phyloP scores from a whole-genome alignment of 2,888 invertebrate species.

The Epistrophe eligans region DNA sequence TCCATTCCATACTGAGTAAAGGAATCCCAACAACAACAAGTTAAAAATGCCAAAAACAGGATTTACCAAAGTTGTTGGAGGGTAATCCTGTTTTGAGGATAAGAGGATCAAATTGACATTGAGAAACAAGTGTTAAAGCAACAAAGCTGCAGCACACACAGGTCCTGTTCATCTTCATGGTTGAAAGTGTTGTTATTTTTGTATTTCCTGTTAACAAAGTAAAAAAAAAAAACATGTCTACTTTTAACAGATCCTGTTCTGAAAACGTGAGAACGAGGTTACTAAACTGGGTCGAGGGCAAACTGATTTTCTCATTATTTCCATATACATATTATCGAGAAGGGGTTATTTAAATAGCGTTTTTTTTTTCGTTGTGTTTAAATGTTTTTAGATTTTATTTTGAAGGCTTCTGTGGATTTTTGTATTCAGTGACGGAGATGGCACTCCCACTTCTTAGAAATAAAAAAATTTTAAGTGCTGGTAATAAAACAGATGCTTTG shows the following conservation, averaged over 20 bases:
- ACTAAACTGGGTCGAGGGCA: conserved; percentile 43
- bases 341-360: neutral
- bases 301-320: neutral
- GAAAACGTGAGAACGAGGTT: conserved; percentile 64
- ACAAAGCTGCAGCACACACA: neutral
- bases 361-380: neutral
- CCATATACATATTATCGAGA: neutral
- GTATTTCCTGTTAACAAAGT: conserved; percentile 31
- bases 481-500: conserved; percentile 35
- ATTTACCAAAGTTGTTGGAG: conserved; percentile 53
- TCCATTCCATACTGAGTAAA: conserved; percentile 1
- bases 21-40: conserved; percentile 9
- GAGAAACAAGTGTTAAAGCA: conserved; percentile 54
- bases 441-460: conserved; percentile 36
- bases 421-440: neutral
- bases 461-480: conserved; percentile 7
- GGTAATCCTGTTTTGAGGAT: conserved; percentile 67
- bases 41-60: conserved; percentile 54
- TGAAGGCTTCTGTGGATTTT: neutral
- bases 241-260: conserved; percentile 57
- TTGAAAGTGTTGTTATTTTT: conserved; percentile 31
- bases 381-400: neutral
- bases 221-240: conserved; percentile 8
- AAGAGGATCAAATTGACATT: conserved; percentile 67
- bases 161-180: conserved; percentile 39